Evolutionary conservation across 2,888 invertebrate species (phyloP).

Genomic region (Coenonympha glycerion): DNA sequence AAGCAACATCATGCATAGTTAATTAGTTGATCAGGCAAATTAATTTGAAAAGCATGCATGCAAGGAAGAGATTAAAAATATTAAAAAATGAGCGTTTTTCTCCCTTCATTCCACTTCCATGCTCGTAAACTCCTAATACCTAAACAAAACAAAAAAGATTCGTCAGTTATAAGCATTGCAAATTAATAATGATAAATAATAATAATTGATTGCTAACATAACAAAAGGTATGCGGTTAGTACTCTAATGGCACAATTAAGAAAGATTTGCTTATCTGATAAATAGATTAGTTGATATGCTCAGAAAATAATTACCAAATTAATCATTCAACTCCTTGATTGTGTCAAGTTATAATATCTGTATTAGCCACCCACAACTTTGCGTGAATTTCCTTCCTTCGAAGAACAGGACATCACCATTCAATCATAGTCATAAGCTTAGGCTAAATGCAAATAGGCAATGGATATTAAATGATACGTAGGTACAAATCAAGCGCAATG

Average conservation of each 20-base stretch:
- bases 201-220: too few species aligned
- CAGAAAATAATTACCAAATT: background rate
- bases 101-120: slow-evolving; percentile 1
- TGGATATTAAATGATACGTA: background rate
- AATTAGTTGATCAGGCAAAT: background rate
- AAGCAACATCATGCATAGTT: background rate
- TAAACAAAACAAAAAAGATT: slow-evolving; percentile 16
- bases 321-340: background rate
- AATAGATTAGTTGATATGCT: slow-evolving; percentile 1
- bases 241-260: slow-evolving; percentile 19
- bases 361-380: too few species aligned
- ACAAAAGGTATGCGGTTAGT: slow-evolving; percentile 3
- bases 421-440: too few species aligned
- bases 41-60: background rate
- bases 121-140: slow-evolving; percentile 6
- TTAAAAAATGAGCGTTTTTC: slow-evolving; percentile 8
- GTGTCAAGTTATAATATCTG: too few species aligned
- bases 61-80: background rate
- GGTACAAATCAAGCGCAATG: background rate
- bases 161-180: background rate
- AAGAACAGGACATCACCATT: too few species aligned
- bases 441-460: too few species aligned
- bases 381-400: too few species aligned
- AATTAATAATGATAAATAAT: background rate
- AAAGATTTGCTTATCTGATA: background rate